Base-by-base conservation (phyloP, 2,888 invertebrate genomes). In the Auanema freiburgensis region DNA sequence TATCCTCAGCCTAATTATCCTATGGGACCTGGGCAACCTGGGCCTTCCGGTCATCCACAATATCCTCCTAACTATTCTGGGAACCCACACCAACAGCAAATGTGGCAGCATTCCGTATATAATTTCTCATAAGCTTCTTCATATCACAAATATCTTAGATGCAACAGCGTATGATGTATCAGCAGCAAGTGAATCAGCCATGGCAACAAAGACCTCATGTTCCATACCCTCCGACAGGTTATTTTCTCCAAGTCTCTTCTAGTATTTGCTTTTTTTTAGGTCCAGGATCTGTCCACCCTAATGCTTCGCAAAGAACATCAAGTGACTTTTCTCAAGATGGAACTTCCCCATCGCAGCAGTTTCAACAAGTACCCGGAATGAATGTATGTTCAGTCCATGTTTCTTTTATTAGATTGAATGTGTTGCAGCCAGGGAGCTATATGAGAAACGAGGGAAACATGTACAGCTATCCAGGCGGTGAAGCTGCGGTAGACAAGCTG, bases 171-270 rank as follows among this genome's bases (percentile, higher is more conserved):
- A 52, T 59, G 55, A 53, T 51, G 46, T 49, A 56, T 16, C 57
- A 54, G n/a, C 67, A 68, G 40, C 67, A 67, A 42, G 60, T 61
- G 14, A 67, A 63, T 43, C 66, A 64, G 44, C 68, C 55, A 18
- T 43, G 40, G 43, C 66, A 59, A 41, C 63, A 59, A 54, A 18
- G 55, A 57, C 63, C 43, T 14, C 69, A 64, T 1, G 69, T 69
- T 24, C 64, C 66, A 2, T 69, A 73, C 60, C 70, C 70, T 3
- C 60, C 62, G 6, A 57, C 59, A 41, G 59, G 54, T 59, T 50
- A 12, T 50, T 51, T 43, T 14, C 24, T 16, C 21, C 21, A 2
- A 14, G 14, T 56, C 14, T 43, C 12, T 56, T n/a, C 10, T 54
- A 33, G 21, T 54, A 51, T 51, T 12, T 18, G 52, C 23, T 23